These are phyloP conservation scores for Odiellus spinosus DNA, from an alignment of 2,888 invertebrate genomes.

Conservation along the genomic window DNA sequence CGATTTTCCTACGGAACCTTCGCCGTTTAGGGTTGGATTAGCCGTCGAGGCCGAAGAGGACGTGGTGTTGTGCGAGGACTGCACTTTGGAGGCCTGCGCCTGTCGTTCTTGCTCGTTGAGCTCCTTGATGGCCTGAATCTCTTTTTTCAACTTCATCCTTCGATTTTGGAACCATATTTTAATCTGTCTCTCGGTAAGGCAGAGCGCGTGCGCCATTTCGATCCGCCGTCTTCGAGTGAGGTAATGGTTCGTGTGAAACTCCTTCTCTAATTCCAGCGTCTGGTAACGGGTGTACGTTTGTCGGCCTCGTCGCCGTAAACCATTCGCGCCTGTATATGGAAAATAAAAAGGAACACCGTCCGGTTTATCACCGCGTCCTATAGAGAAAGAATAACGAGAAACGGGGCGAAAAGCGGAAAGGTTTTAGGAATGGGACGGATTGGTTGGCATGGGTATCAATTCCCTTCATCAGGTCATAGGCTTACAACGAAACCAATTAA, in stretches of 20 bases:
- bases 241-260: slow-evolving; percentile 95
- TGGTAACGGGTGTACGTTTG: slow-evolving; percentile 98
- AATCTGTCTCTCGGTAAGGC: slow-evolving; percentile 89
- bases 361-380: too few species aligned
- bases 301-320: slow-evolving; percentile 79
- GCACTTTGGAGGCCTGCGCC: slow-evolving; percentile 56
- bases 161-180: slow-evolving; percentile 85
- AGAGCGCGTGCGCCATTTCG: slow-evolving; percentile 90
- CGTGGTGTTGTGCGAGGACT: too few species aligned
- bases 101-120: slow-evolving; percentile 16
- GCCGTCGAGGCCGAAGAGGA: too few species aligned
- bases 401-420: too few species aligned
- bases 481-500: too few species aligned
- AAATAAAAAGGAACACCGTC: too few species aligned
- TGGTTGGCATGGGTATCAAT: too few species aligned
- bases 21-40: too few species aligned
- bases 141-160: slow-evolving; percentile 92
- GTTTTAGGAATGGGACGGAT: too few species aligned
- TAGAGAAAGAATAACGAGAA: too few species aligned
- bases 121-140: slow-evolving; percentile 79
- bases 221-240: slow-evolving; percentile 87
- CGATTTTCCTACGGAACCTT: too few species aligned
- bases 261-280: slow-evolving; percentile 92
- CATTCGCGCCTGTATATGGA: slow-evolving; percentile 61
- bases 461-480: too few species aligned